Conservation (phyloP, 1,140 invertebrate species). For the Polypedilum pembai region DNA sequence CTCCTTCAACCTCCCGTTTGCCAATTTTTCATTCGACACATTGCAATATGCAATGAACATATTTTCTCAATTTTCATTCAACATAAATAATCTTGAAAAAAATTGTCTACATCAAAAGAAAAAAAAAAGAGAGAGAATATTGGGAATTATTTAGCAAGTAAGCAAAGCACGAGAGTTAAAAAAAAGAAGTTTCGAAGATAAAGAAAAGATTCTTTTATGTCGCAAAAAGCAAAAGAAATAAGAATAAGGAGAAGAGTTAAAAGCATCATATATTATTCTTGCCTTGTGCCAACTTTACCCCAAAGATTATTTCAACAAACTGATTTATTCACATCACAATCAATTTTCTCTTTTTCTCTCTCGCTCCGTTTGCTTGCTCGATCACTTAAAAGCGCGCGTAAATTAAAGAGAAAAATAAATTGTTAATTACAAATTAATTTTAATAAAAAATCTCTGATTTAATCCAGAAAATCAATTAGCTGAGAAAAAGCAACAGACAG, state of each 20-base stretch:
- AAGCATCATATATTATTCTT: constrained; percentile 27
- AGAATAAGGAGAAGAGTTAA: constrained; percentile 14
- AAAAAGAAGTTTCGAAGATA: no score
- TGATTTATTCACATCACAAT: constrained; percentile 26
- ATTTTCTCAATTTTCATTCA: constrained; percentile 20
- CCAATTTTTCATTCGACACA: no score
- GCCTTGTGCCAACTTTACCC: background rate
- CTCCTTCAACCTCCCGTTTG: no score
- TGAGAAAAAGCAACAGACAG: background rate
- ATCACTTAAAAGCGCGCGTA: constrained; percentile 1
- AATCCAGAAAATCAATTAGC: constrained; percentile 27
- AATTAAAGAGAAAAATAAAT: constrained; percentile 8
- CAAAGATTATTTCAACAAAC: constrained; percentile 15
- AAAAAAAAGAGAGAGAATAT: background rate
- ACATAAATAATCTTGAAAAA: background rate
- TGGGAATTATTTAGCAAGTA: background rate
- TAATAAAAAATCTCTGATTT: background rate
- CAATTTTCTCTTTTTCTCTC: no score
- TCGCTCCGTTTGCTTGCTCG: background rate
- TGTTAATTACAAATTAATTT: constrained; percentile 15
- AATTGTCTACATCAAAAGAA: background rate
- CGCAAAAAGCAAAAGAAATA: background rate
- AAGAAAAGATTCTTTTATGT: constrained; percentile 22
- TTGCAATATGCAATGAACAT: background rate
- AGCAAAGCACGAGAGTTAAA: background rate